Evolutionary conservation across 2,888 invertebrate genomes (phyloP).

Genomic region (Drosophila flavopinicola): DNA sequence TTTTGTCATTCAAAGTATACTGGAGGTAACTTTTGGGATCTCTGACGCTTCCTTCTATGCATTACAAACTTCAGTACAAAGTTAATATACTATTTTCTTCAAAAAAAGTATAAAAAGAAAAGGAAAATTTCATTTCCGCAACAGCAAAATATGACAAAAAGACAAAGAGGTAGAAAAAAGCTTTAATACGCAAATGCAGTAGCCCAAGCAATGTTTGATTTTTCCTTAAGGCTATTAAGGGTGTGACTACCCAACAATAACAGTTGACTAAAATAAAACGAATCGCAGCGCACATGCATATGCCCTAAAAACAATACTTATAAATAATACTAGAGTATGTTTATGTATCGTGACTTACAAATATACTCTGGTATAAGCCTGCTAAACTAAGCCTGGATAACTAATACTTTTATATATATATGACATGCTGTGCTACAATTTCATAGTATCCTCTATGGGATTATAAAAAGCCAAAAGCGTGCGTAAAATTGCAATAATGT

Average conservation of each 20-base stretch:
- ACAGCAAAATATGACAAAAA: conserved; percentile 20
- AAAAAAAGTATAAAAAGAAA: conserved; percentile 2
- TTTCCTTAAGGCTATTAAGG: conserved; percentile 21
- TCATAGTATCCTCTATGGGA: conserved; percentile 5
- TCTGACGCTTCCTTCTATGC: no score
- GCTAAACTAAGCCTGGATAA: no score
- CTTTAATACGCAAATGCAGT: conserved; percentile 3
- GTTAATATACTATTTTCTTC: no score
- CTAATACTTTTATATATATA: no score
- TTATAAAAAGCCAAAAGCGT: conserved; percentile 47
- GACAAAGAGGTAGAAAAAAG: not conserved
- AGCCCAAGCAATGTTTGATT: conserved; percentile 25
- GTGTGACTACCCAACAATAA: conserved; percentile 2
- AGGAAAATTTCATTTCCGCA: conserved; percentile 7
- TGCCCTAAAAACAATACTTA: no score
- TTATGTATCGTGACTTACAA: not conserved
- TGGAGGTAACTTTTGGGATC: no score
- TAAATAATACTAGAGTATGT: not conserved
- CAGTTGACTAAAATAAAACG: not conserved
- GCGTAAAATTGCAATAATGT: conserved; percentile 72
- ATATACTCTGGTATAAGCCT: no score
- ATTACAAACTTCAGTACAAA: no score
- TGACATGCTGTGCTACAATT: no score
- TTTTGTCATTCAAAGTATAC: no score
- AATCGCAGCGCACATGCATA: no score